These are phyloP conservation scores for Bombylius major DNA, from an alignment of 2,888 invertebrate genomes.

Conservation along the genomic window DNA sequence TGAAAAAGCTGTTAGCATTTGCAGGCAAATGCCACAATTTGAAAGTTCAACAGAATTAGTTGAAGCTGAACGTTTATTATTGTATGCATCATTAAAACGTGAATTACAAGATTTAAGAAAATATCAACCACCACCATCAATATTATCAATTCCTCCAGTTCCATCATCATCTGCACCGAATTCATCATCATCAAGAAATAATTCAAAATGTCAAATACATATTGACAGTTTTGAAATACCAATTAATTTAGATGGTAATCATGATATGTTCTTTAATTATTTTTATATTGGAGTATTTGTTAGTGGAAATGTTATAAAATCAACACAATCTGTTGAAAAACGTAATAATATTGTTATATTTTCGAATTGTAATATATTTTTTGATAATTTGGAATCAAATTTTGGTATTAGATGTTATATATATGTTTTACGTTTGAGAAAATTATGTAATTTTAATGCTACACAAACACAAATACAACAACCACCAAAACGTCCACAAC, in stretches of 20 bases:
- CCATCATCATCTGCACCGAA: background rate
- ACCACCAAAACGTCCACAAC: background rate
- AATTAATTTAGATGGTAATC: constrained; percentile 23
- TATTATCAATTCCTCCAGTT: background rate
- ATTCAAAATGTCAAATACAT: background rate
- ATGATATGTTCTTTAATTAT: constrained; percentile 33
- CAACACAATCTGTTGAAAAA: constrained; percentile 31
- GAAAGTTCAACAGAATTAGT: constrained; percentile 38
- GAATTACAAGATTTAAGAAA: constrained; percentile 6
- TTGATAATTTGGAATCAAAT: constrained; percentile 28
- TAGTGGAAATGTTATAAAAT: constrained; percentile 27
- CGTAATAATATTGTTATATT: constrained; percentile 26
- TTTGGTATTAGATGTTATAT: constrained; percentile 38
- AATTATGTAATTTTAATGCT: constrained; percentile 19
- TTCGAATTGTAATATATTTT: constrained; percentile 29
- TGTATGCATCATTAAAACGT: constrained; percentile 30
- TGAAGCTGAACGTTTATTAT: constrained; percentile 39
- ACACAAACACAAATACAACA: background rate
- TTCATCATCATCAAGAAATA: background rate
- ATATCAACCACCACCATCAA: background rate
- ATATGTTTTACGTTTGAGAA: constrained; percentile 37
- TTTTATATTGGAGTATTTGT: constrained; percentile 34
- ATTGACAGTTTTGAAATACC: constrained; percentile 24
- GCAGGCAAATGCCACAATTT: constrained; percentile 37
- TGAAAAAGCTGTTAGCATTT: constrained; percentile 37